These are phyloP conservation scores for Lycodopsis pacificus DNA, from an alignment of 2,797 vertebrate species.

Conservation along the genomic window DNA sequence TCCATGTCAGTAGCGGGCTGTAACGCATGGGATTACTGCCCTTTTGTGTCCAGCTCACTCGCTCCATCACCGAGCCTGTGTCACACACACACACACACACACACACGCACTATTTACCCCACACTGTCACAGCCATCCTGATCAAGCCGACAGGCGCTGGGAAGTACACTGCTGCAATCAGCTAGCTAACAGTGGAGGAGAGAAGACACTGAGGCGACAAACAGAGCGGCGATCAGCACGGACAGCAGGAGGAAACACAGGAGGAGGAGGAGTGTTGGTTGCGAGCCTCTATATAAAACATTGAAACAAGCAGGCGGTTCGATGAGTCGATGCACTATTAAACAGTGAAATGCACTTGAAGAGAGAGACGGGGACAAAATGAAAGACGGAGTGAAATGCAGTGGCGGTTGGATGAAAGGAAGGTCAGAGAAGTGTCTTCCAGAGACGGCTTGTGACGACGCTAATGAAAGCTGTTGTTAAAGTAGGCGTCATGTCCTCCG, in stretches of 20 bases:
- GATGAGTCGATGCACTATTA: slow-evolving; percentile 45
- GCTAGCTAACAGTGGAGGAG: slow-evolving; percentile 37
- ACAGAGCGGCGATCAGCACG: not conserved
- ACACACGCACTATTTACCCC: slow-evolving; percentile 50
- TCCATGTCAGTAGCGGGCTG: slow-evolving; percentile 76
- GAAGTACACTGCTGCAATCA: slow-evolving; percentile 67
- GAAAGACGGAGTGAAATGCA: slow-evolving; percentile 42
- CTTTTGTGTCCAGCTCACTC: slow-evolving; percentile 76
- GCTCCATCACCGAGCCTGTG: slow-evolving; percentile 69
- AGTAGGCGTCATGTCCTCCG: slow-evolving; percentile 50
- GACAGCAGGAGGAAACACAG: slow-evolving; percentile 3
- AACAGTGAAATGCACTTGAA: slow-evolving; percentile 46
- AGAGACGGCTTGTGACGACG: slow-evolving; percentile 49
- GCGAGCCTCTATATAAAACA: slow-evolving; percentile 44
- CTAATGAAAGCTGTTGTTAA: slow-evolving; percentile 69
- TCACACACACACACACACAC: not conserved
- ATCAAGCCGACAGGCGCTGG: slow-evolving; percentile 68
- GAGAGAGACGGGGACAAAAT: slow-evolving; percentile 12
- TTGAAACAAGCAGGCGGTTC: slow-evolving; percentile 26
- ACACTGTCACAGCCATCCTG: slow-evolving; percentile 60
- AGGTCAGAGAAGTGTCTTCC: not conserved
- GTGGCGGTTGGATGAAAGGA: slow-evolving; percentile 45
- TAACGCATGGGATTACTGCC: slow-evolving; percentile 80
- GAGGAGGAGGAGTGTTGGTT: slow-evolving; percentile 25
- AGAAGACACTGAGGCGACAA: slow-evolving; percentile 36